These are phyloP conservation scores for Brachionus manjavacas DNA, from an alignment of 1,140 invertebrate species.

Conservation along the genomic window DNA sequence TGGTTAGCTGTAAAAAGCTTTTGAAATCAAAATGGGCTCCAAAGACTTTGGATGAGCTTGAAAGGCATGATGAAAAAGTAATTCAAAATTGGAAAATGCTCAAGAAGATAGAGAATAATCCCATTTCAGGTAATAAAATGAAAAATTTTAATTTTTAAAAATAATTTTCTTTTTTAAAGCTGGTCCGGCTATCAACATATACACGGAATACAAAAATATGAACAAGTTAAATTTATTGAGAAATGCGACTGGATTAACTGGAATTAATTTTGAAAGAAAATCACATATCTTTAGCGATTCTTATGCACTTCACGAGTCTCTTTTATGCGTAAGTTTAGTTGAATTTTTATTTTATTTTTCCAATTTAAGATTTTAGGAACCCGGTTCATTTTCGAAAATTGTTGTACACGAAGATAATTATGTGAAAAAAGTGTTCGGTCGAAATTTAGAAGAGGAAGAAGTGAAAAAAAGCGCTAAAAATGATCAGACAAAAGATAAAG, in stretches of 20 bases:
- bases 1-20: conserved; percentile 53
- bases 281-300: conserved; percentile 8
- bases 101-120: conserved; percentile 36
- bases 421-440: background rate
- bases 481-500: background rate
- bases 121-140: background rate
- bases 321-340: background rate
- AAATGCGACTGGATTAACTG: conserved; percentile 44
- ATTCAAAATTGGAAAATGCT: conserved; percentile 46
- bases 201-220: conserved; percentile 37
- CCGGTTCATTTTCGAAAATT: conserved; percentile 20
- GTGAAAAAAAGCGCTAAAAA: background rate
- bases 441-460: background rate
- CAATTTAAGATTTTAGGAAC: background rate
- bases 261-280: conserved; percentile 24
- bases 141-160: background rate
- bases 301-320: conserved; percentile 3
- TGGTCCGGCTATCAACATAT: conserved; percentile 39
- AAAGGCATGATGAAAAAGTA: conserved; percentile 48
- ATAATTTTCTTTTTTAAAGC: background rate
- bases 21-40: conserved; percentile 46
- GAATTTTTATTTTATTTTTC: background rate
- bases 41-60: conserved; percentile 45
- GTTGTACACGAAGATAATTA: background rate
- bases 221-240: conserved; percentile 44